Conservation (phyloP, 2,113 vertebrate genomes). For the Trogon surrucura region DNA sequence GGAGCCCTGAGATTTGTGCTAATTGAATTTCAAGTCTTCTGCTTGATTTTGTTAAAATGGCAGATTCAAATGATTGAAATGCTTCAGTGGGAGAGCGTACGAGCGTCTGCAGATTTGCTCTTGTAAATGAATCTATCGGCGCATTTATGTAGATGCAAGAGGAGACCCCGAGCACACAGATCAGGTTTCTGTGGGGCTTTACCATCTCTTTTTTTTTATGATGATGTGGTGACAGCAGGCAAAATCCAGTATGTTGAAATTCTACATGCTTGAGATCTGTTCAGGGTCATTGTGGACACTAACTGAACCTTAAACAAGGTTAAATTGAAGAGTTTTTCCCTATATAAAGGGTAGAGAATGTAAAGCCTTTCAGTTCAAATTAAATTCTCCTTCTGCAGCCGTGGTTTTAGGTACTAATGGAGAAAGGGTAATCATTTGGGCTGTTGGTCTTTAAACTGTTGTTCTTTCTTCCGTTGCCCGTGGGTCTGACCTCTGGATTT, state of each 20-base stretch:
- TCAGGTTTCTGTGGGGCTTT: not conserved
- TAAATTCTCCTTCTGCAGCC: not conserved
- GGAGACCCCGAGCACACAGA: not conserved
- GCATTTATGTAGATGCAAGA: not conserved
- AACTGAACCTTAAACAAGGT: not conserved
- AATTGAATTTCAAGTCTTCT: conserved; percentile 31
- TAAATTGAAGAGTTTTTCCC: not conserved
- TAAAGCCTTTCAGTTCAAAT: not conserved
- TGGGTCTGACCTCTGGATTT: not conserved
- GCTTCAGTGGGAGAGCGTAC: not conserved
- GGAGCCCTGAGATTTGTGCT: conserved; percentile 18
- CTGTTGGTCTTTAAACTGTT: not conserved
- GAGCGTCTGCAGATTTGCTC: not conserved
- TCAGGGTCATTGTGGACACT: not conserved
- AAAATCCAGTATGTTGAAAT: not conserved
- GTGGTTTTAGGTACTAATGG: not conserved
- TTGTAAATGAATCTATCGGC: not conserved
- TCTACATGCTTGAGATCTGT: not conserved
- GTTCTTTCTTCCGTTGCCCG: not conserved
- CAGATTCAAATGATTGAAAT: not conserved
- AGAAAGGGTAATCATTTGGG: not conserved
- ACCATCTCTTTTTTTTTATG: not conserved
- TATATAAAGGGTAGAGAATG: not conserved
- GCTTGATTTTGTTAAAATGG: conserved; percentile 17
- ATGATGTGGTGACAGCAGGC: not conserved